Percentiles rank a stretch among this genome's conserved stretches.
These are phyloP conservation scores for Cranoglanis bouderius DNA, from an alignment of 2,113 vertebrate species.

Conservation along the genomic window DNA sequence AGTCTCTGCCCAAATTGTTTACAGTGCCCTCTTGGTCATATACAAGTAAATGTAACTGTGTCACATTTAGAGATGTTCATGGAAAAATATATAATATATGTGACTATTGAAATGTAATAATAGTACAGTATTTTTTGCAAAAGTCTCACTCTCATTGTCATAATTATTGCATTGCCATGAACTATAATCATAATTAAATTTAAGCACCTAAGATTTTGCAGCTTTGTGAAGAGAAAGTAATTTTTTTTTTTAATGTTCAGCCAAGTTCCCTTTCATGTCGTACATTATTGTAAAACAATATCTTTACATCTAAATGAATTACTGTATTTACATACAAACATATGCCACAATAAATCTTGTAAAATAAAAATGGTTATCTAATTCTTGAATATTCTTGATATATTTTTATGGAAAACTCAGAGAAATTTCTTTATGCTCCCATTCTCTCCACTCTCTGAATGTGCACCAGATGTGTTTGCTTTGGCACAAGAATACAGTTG, in stretches of 20 bases:
- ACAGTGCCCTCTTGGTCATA: constrained; percentile 4
- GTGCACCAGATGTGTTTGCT: not conserved
- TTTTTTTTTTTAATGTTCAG: constrained; percentile 29
- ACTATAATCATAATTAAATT: not conserved
- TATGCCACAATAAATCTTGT: constrained; percentile 38
- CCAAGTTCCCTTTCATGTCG: not conserved
- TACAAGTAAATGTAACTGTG: constrained; percentile 21
- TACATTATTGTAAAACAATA: constrained; percentile 9
- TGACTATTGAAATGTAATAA: constrained; percentile 15
- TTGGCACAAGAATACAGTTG: not conserved
- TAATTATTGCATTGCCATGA: not conserved
- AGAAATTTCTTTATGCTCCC: not conserved
- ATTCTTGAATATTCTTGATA: not conserved
- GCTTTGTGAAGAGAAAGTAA: not conserved
- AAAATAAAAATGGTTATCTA: constrained; percentile 22
- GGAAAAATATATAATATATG: constrained; percentile 12
- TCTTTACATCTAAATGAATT: not conserved
- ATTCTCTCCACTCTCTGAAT: not conserved
- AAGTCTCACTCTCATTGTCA: constrained; percentile 1
- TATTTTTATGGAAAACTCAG: not conserved
- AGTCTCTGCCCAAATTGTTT: constrained; percentile 32
- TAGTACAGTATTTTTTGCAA: not conserved
- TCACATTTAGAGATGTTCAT: constrained; percentile 28
- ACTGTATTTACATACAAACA: constrained; percentile 13
- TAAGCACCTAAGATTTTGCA: constrained; percentile 5